Conservation (phyloP, 1,140 invertebrate species). For the Eubasilissa regina region DNA sequence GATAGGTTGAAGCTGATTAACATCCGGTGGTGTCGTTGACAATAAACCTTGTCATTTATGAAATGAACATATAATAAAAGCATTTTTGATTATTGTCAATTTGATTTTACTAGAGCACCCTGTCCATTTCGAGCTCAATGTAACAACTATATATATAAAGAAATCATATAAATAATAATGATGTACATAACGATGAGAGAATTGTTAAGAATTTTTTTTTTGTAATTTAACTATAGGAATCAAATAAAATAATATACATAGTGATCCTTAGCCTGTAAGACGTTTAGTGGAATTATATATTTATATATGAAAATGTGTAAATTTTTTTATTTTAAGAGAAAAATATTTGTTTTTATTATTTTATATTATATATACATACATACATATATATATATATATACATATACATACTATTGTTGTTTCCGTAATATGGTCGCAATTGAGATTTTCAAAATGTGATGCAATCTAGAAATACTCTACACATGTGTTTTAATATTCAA, state of each 20-base stretch:
- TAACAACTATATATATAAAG: conserved; percentile 45
- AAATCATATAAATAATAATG: conserved; percentile 9
- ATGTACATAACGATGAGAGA: conserved; percentile 32
- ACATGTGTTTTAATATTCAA: conserved; percentile 1
- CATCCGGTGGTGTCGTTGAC: too few species aligned
- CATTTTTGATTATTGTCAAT: too few species aligned
- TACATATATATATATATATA: not conserved
- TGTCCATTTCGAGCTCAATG: conserved; percentile 32
- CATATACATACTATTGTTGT: not conserved
- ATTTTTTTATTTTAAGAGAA: conserved; percentile 43
- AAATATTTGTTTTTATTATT: conserved; percentile 32
- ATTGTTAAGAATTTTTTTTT: conserved; percentile 49
- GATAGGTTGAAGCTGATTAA: not conserved
- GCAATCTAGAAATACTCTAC: not conserved
- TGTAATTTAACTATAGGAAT: conserved; percentile 36
- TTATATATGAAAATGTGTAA: conserved; percentile 44
- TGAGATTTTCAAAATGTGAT: conserved; percentile 8
- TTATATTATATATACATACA: not conserved
- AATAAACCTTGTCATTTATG: not conserved
- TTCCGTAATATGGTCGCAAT: not conserved
- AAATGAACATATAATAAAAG: too few species aligned
- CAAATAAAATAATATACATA: conserved; percentile 50
- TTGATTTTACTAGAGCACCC: too few species aligned
- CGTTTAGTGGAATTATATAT: conserved; percentile 50
- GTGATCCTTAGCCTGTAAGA: conserved; percentile 44